These are phyloP conservation scores for Limnodromus scolopaceus DNA, from an alignment of 2,797 vertebrate species.

Conservation along the genomic window DNA sequence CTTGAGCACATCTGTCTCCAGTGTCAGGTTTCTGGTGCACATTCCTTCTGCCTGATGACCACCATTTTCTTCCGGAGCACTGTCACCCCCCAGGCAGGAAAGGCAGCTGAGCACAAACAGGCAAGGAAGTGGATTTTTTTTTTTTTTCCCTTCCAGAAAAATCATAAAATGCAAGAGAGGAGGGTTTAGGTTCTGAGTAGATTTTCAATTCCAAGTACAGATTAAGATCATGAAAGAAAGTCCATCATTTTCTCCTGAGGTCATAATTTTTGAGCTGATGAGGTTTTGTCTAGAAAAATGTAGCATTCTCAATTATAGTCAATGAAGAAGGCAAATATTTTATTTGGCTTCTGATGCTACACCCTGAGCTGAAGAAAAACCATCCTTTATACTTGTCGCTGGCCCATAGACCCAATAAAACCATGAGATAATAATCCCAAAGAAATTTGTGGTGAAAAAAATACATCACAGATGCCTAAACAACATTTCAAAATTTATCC, in stretches of 20 bases:
- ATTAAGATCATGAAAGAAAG: neutral
- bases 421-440: slow-evolving; percentile 23
- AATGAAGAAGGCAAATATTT: neutral
- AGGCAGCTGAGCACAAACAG: neutral
- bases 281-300: neutral
- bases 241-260: neutral
- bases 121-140: neutral
- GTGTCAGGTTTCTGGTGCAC: slow-evolving; percentile 23
- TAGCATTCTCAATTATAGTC: neutral
- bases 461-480: neutral
- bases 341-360: neutral
- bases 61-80: slow-evolving; percentile 15
- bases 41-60: neutral
- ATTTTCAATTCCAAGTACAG: neutral
- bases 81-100: neutral
- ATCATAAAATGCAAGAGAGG: neutral
- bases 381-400: neutral
- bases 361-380: neutral
- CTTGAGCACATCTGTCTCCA: slow-evolving; percentile 24
- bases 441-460: slow-evolving; percentile 8
- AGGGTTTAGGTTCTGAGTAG: neutral
- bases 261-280: neutral
- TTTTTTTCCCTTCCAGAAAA: neutral
- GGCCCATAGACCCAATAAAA: slow-evolving; percentile 30
- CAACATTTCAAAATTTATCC: neutral